Evolutionary conservation across 1,140 invertebrate species (phyloP).

Genomic region (Elysia chlorotica): DNA sequence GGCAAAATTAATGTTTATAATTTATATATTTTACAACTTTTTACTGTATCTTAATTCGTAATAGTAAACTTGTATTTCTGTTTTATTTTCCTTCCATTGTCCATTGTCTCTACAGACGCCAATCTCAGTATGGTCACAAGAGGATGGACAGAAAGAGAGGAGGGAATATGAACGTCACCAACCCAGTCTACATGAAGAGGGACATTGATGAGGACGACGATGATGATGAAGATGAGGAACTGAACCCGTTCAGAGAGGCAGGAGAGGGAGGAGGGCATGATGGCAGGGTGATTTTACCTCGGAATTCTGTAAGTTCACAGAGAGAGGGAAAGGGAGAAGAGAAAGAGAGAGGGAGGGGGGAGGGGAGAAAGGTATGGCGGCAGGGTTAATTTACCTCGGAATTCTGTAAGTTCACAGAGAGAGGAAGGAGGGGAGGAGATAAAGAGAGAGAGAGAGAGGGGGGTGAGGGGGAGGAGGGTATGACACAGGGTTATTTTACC

Average conservation of each 20-base stretch:
- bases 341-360: no score
- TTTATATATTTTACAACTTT: background rate
- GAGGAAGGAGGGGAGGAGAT: no score
- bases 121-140: conserved; percentile 72
- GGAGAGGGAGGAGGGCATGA: conserved; percentile 23
- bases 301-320: background rate
- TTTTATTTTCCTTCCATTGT: background rate
- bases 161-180: conserved; percentile 74
- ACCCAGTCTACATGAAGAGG: conserved; percentile 81
- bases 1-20: background rate
- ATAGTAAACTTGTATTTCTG: background rate
- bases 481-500: background rate
- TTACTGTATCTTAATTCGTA: conserved; percentile 1
- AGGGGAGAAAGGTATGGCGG: no score
- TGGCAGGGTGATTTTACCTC: background rate
- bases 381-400: background rate
- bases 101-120: conserved; percentile 20
- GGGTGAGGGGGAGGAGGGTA: no score
- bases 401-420: background rate
- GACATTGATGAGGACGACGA: conserved; percentile 66
- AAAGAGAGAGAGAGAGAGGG: no score
- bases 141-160: conserved; percentile 74
- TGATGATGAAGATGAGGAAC: conserved; percentile 69
- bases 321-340: background rate
- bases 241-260: conserved; percentile 27